phyloP scores from a whole-genome alignment of 2,888 invertebrate genomes.

The Notodonta dromedarius region DNA sequence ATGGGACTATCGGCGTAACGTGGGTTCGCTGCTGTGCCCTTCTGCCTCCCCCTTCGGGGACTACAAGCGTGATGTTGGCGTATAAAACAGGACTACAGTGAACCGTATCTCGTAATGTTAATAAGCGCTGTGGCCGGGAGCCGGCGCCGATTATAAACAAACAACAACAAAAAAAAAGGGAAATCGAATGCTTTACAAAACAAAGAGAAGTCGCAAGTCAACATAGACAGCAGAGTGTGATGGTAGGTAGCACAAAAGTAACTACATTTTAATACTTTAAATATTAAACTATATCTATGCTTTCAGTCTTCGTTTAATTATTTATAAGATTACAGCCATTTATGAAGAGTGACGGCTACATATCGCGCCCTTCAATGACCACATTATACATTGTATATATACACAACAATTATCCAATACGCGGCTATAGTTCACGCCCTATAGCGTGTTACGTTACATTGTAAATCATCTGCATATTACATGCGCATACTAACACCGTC shows the following conservation, averaged over 20 bases:
- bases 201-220: constrained; percentile 39
- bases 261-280: constrained; percentile 73
- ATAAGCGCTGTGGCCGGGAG: constrained; percentile 21
- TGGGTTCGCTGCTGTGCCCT: too few species aligned
- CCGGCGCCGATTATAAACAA: constrained; percentile 29
- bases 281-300: constrained; percentile 80
- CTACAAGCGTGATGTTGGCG: not conserved
- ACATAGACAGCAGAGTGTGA: constrained; percentile 62
- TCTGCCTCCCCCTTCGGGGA: too few species aligned
- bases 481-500: constrained; percentile 33
- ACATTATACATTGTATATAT: constrained; percentile 51
- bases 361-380: constrained; percentile 59
- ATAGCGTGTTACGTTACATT: constrained; percentile 19
- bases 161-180: constrained; percentile 38
- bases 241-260: constrained; percentile 63
- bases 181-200: constrained; percentile 34
- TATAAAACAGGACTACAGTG: constrained; percentile 32
- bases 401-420: constrained; percentile 44
- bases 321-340: constrained; percentile 71
- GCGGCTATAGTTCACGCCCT: constrained; percentile 23
- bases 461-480: constrained; percentile 21
- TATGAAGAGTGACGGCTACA: constrained; percentile 60
- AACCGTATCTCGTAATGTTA: constrained; percentile 27
- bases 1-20: constrained; percentile 18
- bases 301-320: constrained; percentile 82